Conservation (phyloP, 2,113 vertebrate genomes). For the Arizona elegans region DNA sequence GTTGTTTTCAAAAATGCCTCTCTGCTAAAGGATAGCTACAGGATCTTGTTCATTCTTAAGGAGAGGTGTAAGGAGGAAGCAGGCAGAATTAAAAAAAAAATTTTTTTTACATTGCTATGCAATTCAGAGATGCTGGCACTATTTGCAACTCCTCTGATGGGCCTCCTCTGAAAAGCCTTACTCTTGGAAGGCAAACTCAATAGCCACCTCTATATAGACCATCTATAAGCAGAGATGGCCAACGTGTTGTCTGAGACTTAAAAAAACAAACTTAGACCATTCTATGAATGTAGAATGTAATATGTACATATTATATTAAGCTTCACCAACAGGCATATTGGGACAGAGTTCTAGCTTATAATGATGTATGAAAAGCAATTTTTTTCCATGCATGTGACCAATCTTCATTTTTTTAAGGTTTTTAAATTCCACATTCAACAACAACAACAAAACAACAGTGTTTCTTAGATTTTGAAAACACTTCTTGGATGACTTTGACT, state of each 20-base stretch:
- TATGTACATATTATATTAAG: neutral
- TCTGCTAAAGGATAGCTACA: neutral
- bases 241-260: neutral
- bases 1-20: neutral
- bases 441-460: neutral
- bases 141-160: conserved; percentile 19
- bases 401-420: neutral
- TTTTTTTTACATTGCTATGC: neutral
- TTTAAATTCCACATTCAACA: neutral
- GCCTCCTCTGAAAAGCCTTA: conserved; percentile 1
- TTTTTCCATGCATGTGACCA: neutral
- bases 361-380: neutral
- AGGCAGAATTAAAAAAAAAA: conserved; percentile 24
- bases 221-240: neutral
- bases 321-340: neutral
- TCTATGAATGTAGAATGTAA: neutral
- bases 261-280: neutral
- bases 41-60: neutral
- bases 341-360: neutral
- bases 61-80: neutral
- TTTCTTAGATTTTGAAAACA: neutral
- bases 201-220: neutral
- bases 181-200: conserved; percentile 37
- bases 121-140: conserved; percentile 30
- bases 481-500: neutral